Evolutionary conservation across 53 echinoderm and acorn worm species (phyloP).

Genomic region (Arbacia lixula): DNA sequence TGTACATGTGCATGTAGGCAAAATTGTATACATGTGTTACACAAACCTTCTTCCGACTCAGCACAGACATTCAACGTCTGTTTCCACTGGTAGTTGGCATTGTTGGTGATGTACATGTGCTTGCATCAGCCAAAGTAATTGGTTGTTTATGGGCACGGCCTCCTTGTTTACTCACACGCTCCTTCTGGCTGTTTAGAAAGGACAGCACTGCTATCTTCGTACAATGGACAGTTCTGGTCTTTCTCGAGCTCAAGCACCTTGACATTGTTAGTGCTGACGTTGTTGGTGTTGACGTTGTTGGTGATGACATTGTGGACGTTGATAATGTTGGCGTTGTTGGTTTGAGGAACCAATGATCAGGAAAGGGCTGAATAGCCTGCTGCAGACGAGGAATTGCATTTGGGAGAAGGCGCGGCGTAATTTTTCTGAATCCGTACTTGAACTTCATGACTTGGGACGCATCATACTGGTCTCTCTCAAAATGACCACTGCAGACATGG

Average conservation of each 20-base stretch:
- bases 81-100: background rate
- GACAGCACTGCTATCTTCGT: background rate
- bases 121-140: background rate
- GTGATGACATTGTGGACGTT: background rate
- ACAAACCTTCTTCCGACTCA: constrained; percentile 1
- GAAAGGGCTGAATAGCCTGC: no score
- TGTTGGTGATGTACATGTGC: background rate
- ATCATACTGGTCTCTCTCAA: no score
- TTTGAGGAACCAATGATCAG: no score
- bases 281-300: background rate
- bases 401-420: no score
- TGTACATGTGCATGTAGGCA: no score
- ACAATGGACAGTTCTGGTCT: background rate
- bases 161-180: background rate
- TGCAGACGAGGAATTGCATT: no score
- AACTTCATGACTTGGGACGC: no score
- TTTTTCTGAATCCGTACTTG: no score
- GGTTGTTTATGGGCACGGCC: no score
- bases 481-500: no score
- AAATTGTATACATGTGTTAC: background rate
- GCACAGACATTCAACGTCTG: background rate
- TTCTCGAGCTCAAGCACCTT: background rate
- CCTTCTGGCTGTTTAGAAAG: background rate
- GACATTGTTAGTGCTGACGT: background rate
- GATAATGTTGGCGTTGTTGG: background rate